Percentiles rank a stretch among this genome's conserved stretches.
These are phyloP conservation scores for Eulemur rubriventer DNA, from an alignment of 2,797 vertebrate species.

Conservation along the genomic window DNA sequence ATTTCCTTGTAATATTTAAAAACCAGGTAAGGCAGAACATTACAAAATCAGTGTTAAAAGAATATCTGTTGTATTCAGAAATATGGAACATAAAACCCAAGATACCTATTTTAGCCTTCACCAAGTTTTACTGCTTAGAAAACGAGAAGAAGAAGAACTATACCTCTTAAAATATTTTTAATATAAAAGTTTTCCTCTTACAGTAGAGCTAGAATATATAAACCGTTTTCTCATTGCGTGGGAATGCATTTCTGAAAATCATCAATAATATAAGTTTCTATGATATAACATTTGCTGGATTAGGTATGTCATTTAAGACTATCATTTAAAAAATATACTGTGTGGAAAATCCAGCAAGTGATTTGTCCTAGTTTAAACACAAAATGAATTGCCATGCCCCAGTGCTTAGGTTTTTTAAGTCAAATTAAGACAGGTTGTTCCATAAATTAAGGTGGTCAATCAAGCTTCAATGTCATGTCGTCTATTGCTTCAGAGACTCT, in stretches of 20 bases:
- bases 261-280: background rate
- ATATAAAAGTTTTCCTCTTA: background rate
- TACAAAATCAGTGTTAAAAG: background rate
- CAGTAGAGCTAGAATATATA: background rate
- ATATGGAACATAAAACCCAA: background rate
- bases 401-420: background rate
- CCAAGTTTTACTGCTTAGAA: slow-evolving; percentile 44
- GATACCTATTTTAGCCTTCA: slow-evolving; percentile 32
- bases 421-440: background rate
- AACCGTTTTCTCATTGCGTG: background rate
- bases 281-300: background rate
- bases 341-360: background rate
- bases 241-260: background rate
- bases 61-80: background rate
- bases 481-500: background rate
- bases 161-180: slow-evolving; percentile 9
- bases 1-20: slow-evolving; percentile 55
- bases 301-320: background rate
- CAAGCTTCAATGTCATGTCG: background rate
- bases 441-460: background rate
- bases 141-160: background rate
- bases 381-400: background rate
- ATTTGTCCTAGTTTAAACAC: background rate
- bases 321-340: background rate
- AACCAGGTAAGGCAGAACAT: slow-evolving; percentile 6